Evolutionary conservation across 2,797 vertebrate species (phyloP).

Genomic region (Fistularia tabacaria): DNA sequence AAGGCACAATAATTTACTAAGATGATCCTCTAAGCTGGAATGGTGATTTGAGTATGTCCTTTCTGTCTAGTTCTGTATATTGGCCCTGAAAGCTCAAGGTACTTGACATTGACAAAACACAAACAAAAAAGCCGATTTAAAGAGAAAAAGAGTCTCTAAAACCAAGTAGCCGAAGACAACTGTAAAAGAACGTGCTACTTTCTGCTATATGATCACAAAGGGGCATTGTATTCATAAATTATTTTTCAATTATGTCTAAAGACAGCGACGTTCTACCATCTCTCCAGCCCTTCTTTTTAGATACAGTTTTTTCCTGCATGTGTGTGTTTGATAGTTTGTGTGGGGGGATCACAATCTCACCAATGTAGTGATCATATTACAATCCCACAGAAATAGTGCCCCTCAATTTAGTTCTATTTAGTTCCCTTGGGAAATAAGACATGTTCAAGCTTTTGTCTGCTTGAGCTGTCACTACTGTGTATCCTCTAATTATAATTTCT

Average conservation of each 20-base stretch:
- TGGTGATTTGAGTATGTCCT: too few relatives aligned
- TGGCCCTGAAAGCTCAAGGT: too few relatives aligned
- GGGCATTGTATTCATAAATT: conserved; percentile 14
- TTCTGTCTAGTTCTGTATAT: too few relatives aligned
- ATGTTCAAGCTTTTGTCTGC: conserved; percentile 54
- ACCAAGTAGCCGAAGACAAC: neutral
- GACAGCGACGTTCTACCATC: conserved; percentile 1
- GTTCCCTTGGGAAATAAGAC: conserved; percentile 73
- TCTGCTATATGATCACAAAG: conserved; percentile 25
- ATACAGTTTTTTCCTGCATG: too few relatives aligned
- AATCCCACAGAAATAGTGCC: conserved; percentile 50
- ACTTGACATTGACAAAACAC: too few relatives aligned
- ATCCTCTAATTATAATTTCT: conserved; percentile 63
- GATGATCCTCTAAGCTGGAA: too few relatives aligned
- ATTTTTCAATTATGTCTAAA: conserved; percentile 28
- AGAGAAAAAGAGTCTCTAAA: neutral
- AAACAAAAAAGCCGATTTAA: too few relatives aligned
- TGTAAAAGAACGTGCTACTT: conserved; percentile 22
- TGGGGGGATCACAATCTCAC: conserved; percentile 29
- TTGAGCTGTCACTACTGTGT: conserved; percentile 54
- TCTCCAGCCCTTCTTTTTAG: too few relatives aligned
- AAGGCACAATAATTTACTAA: too few relatives aligned
- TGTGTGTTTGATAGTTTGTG: too few relatives aligned
- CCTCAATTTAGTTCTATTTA: conserved; percentile 52
- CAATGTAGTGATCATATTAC: conserved; percentile 51